These are phyloP conservation scores for Tenthredo scrophulariae DNA, from an alignment of 2,888 invertebrate genomes.

Conservation along the genomic window DNA sequence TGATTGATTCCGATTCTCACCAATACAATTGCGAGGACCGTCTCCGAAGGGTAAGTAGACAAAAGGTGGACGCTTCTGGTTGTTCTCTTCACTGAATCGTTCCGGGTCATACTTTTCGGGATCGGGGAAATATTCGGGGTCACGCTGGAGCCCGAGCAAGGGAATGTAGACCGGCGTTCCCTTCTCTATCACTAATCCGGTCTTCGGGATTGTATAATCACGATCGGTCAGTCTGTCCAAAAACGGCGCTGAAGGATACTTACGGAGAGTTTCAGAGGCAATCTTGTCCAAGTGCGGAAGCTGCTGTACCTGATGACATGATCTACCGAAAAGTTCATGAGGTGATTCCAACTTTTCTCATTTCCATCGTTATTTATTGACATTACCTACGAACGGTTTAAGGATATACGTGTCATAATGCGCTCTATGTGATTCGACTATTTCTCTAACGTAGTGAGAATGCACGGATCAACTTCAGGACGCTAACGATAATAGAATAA, in stretches of 20 bases:
- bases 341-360: background rate
- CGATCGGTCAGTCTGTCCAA: slow-evolving; percentile 65
- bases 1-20: slow-evolving; percentile 59
- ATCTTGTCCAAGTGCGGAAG: slow-evolving; percentile 65
- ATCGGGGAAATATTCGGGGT: too few relatives aligned
- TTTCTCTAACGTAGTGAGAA: background rate
- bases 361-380: background rate
- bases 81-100: too few relatives aligned
- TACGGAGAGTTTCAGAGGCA: slow-evolving; percentile 74
- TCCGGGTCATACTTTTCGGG: too few relatives aligned
- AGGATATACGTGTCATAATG: slow-evolving; percentile 52
- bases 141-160: slow-evolving; percentile 73
- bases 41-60: slow-evolving; percentile 74
- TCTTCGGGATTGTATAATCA: slow-evolving; percentile 68
- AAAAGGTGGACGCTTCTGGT: slow-evolving; percentile 64
- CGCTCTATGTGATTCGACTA: background rate
- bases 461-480: background rate
- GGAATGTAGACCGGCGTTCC: slow-evolving; percentile 73
- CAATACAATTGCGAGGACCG: slow-evolving; percentile 73
- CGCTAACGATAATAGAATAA: background rate
- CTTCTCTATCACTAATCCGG: slow-evolving; percentile 67
- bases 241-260: slow-evolving; percentile 73
- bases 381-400: background rate
- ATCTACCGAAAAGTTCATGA: background rate
- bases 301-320: slow-evolving; percentile 56